Percentiles rank a stretch among this genome's conserved stretches.
Conservation (phyloP, 2,113 vertebrate species). For the Xenopus laevis region DNA sequence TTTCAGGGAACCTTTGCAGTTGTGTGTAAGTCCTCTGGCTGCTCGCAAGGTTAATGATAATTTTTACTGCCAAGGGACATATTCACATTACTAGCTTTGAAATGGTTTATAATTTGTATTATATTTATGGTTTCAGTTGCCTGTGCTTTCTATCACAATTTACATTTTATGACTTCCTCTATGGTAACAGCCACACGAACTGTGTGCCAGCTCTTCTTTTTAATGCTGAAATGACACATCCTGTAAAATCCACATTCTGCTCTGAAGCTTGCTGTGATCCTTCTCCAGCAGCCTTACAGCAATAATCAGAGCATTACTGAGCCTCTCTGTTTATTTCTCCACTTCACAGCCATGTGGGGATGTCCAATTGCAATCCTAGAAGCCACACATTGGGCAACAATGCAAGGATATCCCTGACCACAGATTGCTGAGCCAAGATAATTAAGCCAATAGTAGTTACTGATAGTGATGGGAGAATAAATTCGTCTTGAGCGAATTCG, state of each 20-base stretch:
- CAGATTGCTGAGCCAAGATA: neutral
- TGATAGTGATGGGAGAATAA: no score
- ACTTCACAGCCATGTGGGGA: neutral
- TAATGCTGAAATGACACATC: neutral
- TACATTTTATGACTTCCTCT: conserved; percentile 3
- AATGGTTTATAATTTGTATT: conserved; percentile 1
- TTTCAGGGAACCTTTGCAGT: neutral
- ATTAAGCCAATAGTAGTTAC: no score
- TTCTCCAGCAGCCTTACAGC: neutral
- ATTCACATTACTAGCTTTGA: conserved; percentile 5
- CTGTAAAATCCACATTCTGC: neutral
- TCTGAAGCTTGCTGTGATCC: neutral
- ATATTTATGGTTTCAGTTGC: conserved; percentile 2
- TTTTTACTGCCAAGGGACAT: conserved; percentile 5
- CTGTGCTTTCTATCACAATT: conserved; percentile 2
- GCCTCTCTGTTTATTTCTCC: neutral
- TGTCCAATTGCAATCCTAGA: no score
- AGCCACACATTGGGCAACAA: neutral
- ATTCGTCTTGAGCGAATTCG: no score
- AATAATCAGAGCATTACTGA: neutral
- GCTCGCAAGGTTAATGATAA: neutral
- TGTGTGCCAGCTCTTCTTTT: neutral
- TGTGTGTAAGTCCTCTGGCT: neutral
- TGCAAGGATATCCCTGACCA: neutral
- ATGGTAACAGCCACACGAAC: neutral